Conservation (phyloP, 2,888 invertebrate species). For the Mimas tiliae region DNA sequence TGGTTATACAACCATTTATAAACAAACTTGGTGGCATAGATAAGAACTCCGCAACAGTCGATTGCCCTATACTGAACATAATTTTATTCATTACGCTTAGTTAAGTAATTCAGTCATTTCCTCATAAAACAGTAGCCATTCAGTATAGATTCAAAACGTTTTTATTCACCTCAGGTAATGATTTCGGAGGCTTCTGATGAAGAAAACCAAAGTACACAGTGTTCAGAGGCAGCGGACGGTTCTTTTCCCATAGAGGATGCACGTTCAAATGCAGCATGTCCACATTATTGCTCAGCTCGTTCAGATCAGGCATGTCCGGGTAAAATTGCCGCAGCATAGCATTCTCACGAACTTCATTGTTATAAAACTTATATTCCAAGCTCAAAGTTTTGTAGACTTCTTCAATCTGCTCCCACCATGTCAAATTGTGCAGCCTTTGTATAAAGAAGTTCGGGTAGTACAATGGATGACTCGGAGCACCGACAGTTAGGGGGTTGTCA, state of each 20-base stretch:
- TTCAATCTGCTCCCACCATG: slow-evolving; percentile 35
- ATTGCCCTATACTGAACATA: too few species aligned
- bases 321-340: slow-evolving; percentile 31
- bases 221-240: slow-evolving; percentile 58
- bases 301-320: slow-evolving; percentile 34
- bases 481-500: slow-evolving; percentile 39
- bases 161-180: slow-evolving; percentile 56
- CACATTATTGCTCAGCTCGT: slow-evolving; percentile 44
- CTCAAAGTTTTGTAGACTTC: slow-evolving; percentile 30
- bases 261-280: slow-evolving; percentile 58
- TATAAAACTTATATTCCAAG: not conserved
- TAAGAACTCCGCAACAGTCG: too few species aligned
- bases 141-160: too few species aligned
- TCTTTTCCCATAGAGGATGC: slow-evolving; percentile 51
- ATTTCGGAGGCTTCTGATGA: slow-evolving; percentile 53
- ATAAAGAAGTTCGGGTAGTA: slow-evolving; percentile 39
- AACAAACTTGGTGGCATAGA: too few species aligned
- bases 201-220: slow-evolving; percentile 63
- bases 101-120: too few species aligned
- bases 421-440: slow-evolving; percentile 38
- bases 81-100: too few species aligned
- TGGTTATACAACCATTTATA: too few species aligned
- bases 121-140: too few species aligned
- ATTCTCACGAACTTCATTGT: slow-evolving; percentile 35
- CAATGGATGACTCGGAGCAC: slow-evolving; percentile 43